phyloP scores from a whole-genome alignment of 2,888 invertebrate genomes.

The Drosophila borborema region DNA sequence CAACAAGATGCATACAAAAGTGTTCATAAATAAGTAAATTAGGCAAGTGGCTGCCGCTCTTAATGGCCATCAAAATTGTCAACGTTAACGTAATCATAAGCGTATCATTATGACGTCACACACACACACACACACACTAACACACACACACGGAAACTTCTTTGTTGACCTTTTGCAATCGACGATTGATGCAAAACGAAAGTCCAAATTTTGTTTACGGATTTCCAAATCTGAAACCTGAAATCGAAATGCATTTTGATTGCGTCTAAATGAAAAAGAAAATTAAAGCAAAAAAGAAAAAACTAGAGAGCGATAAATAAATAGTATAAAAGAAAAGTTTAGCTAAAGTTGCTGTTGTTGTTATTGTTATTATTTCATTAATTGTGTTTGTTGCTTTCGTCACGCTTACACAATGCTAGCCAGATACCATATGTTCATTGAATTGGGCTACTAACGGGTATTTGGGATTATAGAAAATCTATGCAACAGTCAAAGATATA shows the following conservation, averaged over 20 bases:
- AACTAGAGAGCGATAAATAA: constrained; percentile 54
- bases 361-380: constrained; percentile 3
- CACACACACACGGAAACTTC: constrained; percentile 38
- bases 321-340: constrained; percentile 50
- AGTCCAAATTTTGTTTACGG: constrained; percentile 21
- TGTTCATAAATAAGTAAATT: constrained; percentile 2
- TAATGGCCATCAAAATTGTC: constrained; percentile 26
- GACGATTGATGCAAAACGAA: constrained; percentile 38
- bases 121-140: constrained; percentile 13
- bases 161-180: constrained; percentile 49
- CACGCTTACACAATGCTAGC: constrained; percentile 65
- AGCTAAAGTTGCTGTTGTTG: constrained; percentile 26
- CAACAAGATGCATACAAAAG: background rate
- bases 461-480: background rate
- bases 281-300: constrained; percentile 4
- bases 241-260: constrained; percentile 70
- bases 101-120: constrained; percentile 46
- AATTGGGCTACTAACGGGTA: background rate
- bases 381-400: constrained; percentile 57
- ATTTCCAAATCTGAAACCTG: constrained; percentile 61
- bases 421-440: background rate
- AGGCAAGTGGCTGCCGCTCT: constrained; percentile 17
- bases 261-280: constrained; percentile 52
- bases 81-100: constrained; percentile 11
- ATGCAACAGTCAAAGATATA: background rate